Base-by-base conservation (phyloP, 2,113 vertebrate species). In the Myotis lucifugus region DNA sequence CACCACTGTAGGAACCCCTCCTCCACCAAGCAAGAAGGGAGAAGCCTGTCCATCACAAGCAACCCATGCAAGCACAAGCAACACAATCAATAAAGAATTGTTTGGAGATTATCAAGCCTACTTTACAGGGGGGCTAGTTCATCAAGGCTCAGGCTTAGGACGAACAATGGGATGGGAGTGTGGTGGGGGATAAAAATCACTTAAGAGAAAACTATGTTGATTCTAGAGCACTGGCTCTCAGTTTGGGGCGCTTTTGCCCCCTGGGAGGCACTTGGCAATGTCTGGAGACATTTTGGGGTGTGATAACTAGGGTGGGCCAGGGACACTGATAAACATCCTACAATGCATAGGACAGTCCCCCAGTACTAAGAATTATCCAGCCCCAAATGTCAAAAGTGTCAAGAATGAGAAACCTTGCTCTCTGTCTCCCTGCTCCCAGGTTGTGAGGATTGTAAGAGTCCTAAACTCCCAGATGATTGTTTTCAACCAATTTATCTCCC, bases 181-280 rank as follows among this genome's bases (percentile, higher is more conserved):
- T 6, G 32, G 12, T 9, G 2, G 34, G 5, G 7, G 9, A 2
- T 21, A 18, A 74, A 82, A 88, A 85, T 70, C 84, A 66, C 19
- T 17, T 32, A 12, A 19, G 82, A 88, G 48, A 84, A 83, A 89
- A 61, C n/a, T 15, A 59, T 21, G 74, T 74, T 5, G 67, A 42
- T 67, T 89, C 61, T 56, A 10, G 78, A 73, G 54, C 67, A 50
- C 61, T 29, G 40, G 34, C 18, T 90, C 61, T 91, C 76, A 70
- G 18, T 21, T 32, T 2, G 32, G 23, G 46, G 59, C 13, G 48
- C 50, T 34, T 79, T 29, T 83, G 48, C 32, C 46, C 50, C 61
- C 34, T 19, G 52, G n/a, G 37, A 89, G 90, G 87, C 88, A 95
- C 59, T 29, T 87, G 83, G 86, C 74, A 92, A 85, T 56, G 29